Evolutionary conservation across 2,113 vertebrate species (phyloP).

Genomic region (Balaeniceps rex): DNA sequence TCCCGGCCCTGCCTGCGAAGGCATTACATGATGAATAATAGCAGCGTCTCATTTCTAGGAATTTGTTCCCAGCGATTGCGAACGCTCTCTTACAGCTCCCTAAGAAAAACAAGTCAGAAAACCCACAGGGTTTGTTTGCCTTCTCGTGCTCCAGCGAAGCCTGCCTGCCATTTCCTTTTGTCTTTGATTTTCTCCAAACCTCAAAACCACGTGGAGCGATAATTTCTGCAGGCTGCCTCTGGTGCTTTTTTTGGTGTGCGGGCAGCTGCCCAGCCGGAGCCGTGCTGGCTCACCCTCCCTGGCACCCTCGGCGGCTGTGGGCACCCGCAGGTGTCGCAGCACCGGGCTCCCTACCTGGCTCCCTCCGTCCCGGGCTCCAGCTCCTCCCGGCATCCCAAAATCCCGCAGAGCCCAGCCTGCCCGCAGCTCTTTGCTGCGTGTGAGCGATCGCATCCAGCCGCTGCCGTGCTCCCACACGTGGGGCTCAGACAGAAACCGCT

Average conservation of each 20-base stretch:
- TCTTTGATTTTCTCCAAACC: conserved; percentile 44
- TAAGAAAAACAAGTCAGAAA: conserved; percentile 20
- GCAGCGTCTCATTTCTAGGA: conserved; percentile 40
- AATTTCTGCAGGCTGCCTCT: not conserved
- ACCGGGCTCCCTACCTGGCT: rapidly evolving
- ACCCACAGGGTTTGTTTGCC: conserved; percentile 43
- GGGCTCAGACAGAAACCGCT: not conserved
- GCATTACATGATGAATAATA: not conserved
- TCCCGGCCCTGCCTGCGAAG: not conserved
- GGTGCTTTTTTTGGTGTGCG: not conserved
- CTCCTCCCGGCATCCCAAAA: not conserved
- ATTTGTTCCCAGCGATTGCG: not conserved
- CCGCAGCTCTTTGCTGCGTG: rapidly evolving
- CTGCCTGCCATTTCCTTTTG: conserved; percentile 23
- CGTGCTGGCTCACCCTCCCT: not conserved
- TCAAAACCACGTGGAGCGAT: not conserved
- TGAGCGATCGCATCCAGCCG: not conserved
- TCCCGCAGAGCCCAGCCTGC: not conserved
- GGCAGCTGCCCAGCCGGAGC: not conserved
- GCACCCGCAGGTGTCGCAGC: not conserved
- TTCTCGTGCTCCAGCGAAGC: not conserved
- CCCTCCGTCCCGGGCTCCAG: not conserved
- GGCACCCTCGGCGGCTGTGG: not conserved
- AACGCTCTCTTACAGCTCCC: not conserved
- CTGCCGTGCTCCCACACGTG: rapidly evolving